Conservation (phyloP, 2,888 invertebrate species). For the Parnassius mnemosyne region DNA sequence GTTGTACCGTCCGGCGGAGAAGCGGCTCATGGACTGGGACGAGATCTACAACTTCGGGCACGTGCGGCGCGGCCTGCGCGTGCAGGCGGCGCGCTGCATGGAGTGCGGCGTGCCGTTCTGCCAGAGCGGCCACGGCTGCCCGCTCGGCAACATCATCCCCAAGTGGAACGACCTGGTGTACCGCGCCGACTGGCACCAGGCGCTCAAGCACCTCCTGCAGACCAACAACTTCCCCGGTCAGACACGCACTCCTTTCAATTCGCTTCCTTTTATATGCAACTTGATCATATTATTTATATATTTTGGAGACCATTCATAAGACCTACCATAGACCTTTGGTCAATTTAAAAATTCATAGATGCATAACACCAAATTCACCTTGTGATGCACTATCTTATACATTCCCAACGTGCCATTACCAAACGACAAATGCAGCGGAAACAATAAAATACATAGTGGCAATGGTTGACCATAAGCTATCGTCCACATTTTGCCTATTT, state of each 20-base stretch:
- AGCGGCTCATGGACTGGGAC: slow-evolving; percentile 96
- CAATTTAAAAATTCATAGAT: too few species aligned
- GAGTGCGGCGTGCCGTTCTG: slow-evolving; percentile 99
- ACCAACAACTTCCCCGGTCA: slow-evolving; percentile 97
- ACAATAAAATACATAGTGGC: too few species aligned
- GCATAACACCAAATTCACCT: too few species aligned
- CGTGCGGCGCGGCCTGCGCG: slow-evolving; percentile 92
- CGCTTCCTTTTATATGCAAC: too few species aligned
- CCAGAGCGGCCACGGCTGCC: slow-evolving; percentile 90
- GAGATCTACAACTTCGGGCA: slow-evolving; percentile 95
- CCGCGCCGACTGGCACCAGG: slow-evolving; percentile 96
- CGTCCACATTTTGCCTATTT: too few species aligned
- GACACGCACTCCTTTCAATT: neutral
- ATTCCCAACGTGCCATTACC: too few species aligned
- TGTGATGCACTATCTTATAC: too few species aligned
- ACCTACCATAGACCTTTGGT: too few species aligned
- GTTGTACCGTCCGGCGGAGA: slow-evolving; percentile 91
- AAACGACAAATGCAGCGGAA: too few species aligned
- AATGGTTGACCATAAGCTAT: too few species aligned
- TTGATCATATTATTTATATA: too few species aligned
- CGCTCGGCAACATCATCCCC: slow-evolving; percentile 98
- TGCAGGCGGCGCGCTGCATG: slow-evolving; percentile 98
- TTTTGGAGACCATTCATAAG: too few species aligned
- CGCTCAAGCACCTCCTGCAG: slow-evolving; percentile 94
- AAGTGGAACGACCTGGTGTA: slow-evolving; percentile 99